A percentile compares a stretch with the other conserved stretches of the same genome.
Evolutionary conservation across 2,888 invertebrate species (phyloP).

Genomic region (Noctua janthina): DNA sequence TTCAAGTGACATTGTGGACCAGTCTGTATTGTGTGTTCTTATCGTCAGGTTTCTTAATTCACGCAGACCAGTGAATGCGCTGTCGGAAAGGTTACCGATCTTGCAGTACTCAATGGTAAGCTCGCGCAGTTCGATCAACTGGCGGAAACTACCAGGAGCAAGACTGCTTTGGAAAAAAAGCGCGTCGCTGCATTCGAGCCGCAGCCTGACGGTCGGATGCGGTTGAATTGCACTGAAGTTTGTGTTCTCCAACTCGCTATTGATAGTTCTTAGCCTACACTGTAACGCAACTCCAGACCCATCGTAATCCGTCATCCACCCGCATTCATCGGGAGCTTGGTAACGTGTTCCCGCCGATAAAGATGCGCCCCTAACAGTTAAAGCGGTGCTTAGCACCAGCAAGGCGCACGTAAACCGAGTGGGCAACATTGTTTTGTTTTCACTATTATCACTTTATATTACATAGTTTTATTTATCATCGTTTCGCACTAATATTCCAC

Average conservation of each 20-base stretch:
- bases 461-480: slow-evolving; percentile 86
- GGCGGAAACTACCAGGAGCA: slow-evolving; percentile 94
- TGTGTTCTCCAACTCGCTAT: slow-evolving; percentile 95
- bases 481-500: slow-evolving; percentile 83
- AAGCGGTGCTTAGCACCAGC: slow-evolving; percentile 84
- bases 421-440: slow-evolving; percentile 84
- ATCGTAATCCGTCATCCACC: slow-evolving; percentile 93
- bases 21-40: slow-evolving; percentile 95
- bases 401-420: slow-evolving; percentile 83
- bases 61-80: slow-evolving; percentile 95
- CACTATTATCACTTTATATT: slow-evolving; percentile 85
- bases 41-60: slow-evolving; percentile 95
- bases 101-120: slow-evolving; percentile 95
- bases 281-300: slow-evolving; percentile 93
- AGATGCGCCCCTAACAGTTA: slow-evolving; percentile 85
- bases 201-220: slow-evolving; percentile 94
- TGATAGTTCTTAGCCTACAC: slow-evolving; percentile 94
- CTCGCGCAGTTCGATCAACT: slow-evolving; percentile 93
- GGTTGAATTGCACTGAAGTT: slow-evolving; percentile 96
- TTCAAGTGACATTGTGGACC: slow-evolving; percentile 95
- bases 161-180: slow-evolving; percentile 95
- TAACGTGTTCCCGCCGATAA: slow-evolving; percentile 91
- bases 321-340: slow-evolving; percentile 95
- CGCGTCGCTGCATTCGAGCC: slow-evolving; percentile 95
- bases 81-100: slow-evolving; percentile 94